Evolutionary conservation across 2,113 vertebrate species (phyloP), one percentile per base, ranked within the genome.

Genomic region (Lophochroa leadbeateri): DNA sequence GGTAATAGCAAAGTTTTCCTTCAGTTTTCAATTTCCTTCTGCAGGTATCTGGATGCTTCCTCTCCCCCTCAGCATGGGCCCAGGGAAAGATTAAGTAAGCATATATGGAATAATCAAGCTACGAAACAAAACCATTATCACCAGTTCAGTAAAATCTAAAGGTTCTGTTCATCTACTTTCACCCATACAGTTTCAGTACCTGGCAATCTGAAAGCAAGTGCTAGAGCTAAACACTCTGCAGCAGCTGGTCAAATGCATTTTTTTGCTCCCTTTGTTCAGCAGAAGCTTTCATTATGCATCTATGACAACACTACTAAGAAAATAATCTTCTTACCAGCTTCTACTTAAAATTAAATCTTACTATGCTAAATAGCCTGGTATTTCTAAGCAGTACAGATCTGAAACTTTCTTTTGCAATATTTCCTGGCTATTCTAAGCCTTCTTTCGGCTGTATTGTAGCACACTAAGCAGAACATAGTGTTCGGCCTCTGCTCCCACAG

Each of bases 281-380:
- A 72, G 55, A 70, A 60, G 8, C 10, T 86, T 29, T 80, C 29
- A 33, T 65, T 85, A 37, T 31, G 21, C 13, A 39, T 69, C 49
- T 84, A 16, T 65, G 39, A 43, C 25, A 87, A 9, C 23, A 46
- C 25, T 55, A 44, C 8, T 35, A 28, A 57, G 13, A 86, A 90
- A 84, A 92, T 82, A 89, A 88, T 77, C 50, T 88, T 71, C 44
- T 85, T 85, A 86, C 10, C 11, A 71, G 9, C 5, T 88, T 83
- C 58, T 72, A 33, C 29, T 72, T 86, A 74, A 94, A 86, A 86
- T 75, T 70, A 72, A 86, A 91, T 65, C 27, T 35, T 23, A 43
- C 39, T 44, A 8, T 68, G 29, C 6, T 80, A 74, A 94, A 74
- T 43, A 72, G 31, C 3, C 10, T 39, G 5, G n/a, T 61, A 14